Conservation (phyloP, 1,140 invertebrate genomes). For the Paraescarpia echinospica region DNA sequence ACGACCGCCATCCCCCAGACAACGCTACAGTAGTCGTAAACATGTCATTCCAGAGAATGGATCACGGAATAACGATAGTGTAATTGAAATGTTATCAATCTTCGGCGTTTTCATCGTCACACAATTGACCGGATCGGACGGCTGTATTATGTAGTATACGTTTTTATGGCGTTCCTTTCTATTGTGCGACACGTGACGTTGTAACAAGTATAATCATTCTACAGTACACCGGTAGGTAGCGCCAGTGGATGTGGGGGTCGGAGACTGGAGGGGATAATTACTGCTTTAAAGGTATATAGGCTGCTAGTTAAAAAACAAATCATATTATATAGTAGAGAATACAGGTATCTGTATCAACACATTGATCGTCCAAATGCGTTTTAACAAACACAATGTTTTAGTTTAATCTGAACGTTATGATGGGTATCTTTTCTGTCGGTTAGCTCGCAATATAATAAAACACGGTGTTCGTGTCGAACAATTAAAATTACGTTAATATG, state of each 20-base stretch:
- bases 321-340: not conserved
- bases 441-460: too few species aligned
- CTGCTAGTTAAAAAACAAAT: not conserved
- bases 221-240: not conserved
- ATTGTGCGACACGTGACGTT: not conserved
- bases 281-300: not conserved
- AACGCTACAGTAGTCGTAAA: not conserved
- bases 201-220: not conserved
- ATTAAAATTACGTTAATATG: too few species aligned
- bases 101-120: not conserved
- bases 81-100: constrained; percentile 6
- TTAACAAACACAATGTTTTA: too few species aligned
- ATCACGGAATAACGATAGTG: not conserved
- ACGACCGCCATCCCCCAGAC: not conserved
- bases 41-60: not conserved
- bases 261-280: not conserved
- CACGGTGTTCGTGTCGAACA: too few species aligned
- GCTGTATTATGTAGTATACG: not conserved
- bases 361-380: too few species aligned
- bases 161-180: not conserved
- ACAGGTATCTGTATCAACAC: too few species aligned
- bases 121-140: not conserved
- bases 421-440: too few species aligned
- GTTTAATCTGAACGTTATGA: too few species aligned
- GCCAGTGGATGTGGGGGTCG: not conserved